phyloP scores from a whole-genome alignment of 2,888 invertebrate species.

The Synergus gifuensis region DNA sequence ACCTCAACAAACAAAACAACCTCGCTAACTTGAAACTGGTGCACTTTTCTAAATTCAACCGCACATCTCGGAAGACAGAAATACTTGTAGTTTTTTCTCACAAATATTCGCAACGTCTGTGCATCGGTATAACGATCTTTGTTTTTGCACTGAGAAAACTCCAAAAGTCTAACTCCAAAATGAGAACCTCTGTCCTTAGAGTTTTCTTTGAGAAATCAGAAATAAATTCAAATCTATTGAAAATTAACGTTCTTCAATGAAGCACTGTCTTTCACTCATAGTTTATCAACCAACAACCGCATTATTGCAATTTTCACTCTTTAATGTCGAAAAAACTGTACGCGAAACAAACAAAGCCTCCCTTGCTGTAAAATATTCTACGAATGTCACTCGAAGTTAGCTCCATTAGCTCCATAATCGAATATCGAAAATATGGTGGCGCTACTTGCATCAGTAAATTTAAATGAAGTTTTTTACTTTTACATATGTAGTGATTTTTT shows the following conservation, averaged over 20 bases:
- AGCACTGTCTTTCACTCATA: conserved; percentile 11
- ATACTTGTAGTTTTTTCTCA: not conserved
- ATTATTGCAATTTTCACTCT: conserved; percentile 15
- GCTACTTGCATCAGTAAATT: too few species aligned
- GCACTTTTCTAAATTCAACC: not conserved
- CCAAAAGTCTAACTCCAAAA: not conserved
- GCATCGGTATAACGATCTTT: conserved; percentile 16
- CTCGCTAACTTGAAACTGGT: not conserved
- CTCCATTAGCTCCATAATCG: not conserved
- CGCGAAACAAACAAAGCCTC: not conserved
- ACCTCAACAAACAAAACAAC: not conserved
- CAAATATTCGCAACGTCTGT: not conserved
- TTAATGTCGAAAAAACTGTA: not conserved
- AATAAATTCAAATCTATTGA: not conserved
- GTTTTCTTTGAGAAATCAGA: conserved; percentile 4
- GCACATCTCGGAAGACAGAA: not conserved
- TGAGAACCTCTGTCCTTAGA: conserved; percentile 2
- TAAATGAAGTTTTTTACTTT: too few species aligned
- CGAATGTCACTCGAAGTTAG: conserved; percentile 8
- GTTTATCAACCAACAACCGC: not conserved
- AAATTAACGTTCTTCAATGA: not conserved
- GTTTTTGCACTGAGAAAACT: conserved; percentile 14
- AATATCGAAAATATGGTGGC: too few species aligned
- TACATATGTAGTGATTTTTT: too few species aligned
- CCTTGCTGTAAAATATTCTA: conserved; percentile 13